Percentiles rank a stretch among this genome's conserved stretches.
These are phyloP conservation scores for Elegia similella DNA, from an alignment of 2,888 invertebrate species.

Conservation along the genomic window DNA sequence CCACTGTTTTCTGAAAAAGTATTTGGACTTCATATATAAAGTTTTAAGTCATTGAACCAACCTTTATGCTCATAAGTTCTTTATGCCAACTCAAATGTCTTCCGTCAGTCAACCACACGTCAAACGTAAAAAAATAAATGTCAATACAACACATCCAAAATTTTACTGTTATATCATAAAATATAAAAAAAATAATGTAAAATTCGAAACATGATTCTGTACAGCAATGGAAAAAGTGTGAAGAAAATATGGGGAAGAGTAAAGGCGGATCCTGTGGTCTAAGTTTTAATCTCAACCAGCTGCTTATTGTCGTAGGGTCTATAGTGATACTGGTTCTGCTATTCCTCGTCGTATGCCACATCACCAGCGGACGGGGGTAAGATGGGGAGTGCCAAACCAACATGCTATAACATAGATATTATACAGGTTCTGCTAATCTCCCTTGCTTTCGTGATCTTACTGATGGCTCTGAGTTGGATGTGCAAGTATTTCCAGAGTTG, in stretches of 20 bases:
- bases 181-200: not conserved
- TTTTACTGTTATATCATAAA: not conserved
- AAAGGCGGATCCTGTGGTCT: conserved; percentile 32
- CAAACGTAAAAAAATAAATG: not conserved
- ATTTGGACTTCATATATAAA: not conserved
- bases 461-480: conserved; percentile 63
- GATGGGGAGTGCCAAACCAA: conserved; percentile 31
- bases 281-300: conserved; percentile 55
- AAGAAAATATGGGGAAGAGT: conserved; percentile 34
- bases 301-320: conserved; percentile 60
- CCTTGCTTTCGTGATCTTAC: conserved; percentile 55
- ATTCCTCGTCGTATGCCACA: conserved; percentile 59
- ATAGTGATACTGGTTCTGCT: conserved; percentile 56
- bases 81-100: not conserved
- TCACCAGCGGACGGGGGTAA: conserved; percentile 47
- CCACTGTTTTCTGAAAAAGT: too few species aligned
- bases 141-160: not conserved
- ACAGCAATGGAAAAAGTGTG: conserved; percentile 13
- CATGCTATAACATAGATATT: conserved; percentile 47
- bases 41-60: not conserved
- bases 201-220: conserved; percentile 2
- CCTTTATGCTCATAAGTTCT: not conserved
- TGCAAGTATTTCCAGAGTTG: conserved; percentile 56
- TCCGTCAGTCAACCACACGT: not conserved
- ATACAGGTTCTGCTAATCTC: conserved; percentile 54